Evolutionary conservation across 1,140 invertebrate genomes (phyloP), one percentile per base, ranked within the genome.

Genomic region (Pteromalus puparum): DNA sequence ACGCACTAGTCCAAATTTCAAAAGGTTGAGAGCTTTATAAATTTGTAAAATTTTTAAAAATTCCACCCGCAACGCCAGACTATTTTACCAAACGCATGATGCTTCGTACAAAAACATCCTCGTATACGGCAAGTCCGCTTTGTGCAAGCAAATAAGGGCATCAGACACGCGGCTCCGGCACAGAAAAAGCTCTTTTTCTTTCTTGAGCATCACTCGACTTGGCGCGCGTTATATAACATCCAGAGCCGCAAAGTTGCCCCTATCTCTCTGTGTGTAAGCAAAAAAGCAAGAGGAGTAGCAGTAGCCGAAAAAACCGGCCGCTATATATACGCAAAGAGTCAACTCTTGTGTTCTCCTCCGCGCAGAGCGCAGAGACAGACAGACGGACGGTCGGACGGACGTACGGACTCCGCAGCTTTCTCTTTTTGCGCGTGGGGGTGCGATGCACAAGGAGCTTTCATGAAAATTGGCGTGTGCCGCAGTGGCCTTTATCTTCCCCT

Each of bases 391-490:
- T 42, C 26, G n/a, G 38, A 21, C 13, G 26, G 61, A 5, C 15
- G 30, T 34, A 34, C 30, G 6, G 18, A 53, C 24, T 24, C 42
- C 21, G 26, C 30, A 73, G 48, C 18, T 68, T 42, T 42, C 24
- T 76, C 42, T 82, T 81, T 85, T 77, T 34, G 74, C 26, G 28
- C 68, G 81, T 9, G 34, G 10, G 38, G n/a, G 24, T 12, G 77
- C 9, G 78, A 46, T 34, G 72, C 34, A 74, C 78, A 81, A 28
- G 79, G 73, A 82, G 84, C 84, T 85, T 85, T 85, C 84, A 85
- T 85, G 84, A 82, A 85, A 85, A 85, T 85, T 85, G 81, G 28
- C 79, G 21, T 53, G 68, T 21, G 30, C 65, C 61, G 9, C 9
- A 48, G 28, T 13, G 30, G 61, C 77, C 77, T 70, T 70, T 70